Evolutionary conservation across 2,888 invertebrate species (phyloP).

Genomic region (Taphrorychus bicolor): DNA sequence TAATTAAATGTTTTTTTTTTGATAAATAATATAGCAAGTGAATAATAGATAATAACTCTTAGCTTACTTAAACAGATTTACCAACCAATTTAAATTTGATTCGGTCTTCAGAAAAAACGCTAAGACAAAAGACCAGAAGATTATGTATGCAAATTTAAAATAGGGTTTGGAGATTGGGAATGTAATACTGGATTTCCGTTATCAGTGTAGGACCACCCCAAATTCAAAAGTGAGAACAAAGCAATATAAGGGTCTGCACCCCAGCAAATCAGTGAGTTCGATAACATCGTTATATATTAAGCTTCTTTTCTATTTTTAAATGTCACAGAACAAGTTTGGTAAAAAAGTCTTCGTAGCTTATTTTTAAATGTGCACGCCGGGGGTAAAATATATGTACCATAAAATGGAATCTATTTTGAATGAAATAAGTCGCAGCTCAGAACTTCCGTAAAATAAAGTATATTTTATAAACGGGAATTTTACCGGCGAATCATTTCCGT

Average conservation of each 20-base stretch:
- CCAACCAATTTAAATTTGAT: constrained; percentile 29
- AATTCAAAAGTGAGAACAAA: constrained; percentile 61
- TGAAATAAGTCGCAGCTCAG: constrained; percentile 20
- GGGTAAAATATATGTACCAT: constrained; percentile 9
- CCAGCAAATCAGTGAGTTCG: constrained; percentile 60
- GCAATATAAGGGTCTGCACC: constrained; percentile 51
- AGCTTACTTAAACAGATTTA: too few species aligned
- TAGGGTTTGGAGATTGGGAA: constrained; percentile 51
- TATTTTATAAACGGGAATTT: constrained; percentile 42
- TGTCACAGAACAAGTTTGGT: constrained; percentile 2
- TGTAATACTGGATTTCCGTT: constrained; percentile 58
- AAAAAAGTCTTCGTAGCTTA: constrained; percentile 16
- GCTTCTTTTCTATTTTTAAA: constrained; percentile 22
- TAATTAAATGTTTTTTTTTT: too few species aligned
- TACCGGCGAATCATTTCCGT: constrained; percentile 45
- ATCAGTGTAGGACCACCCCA: constrained; percentile 59
- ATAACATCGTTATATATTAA: constrained; percentile 60
- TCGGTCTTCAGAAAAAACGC: constrained; percentile 24
- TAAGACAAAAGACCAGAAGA: constrained; percentile 44
- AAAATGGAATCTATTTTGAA: constrained; percentile 2
- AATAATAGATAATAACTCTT: too few species aligned
- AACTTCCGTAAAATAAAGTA: constrained; percentile 42
- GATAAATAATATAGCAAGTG: too few species aligned
- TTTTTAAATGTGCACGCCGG: constrained; percentile 9
- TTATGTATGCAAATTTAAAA: constrained; percentile 54